Percentiles rank a stretch among this genome's conserved stretches.
These are phyloP conservation scores for Sericinus montela DNA, from an alignment of 2,888 invertebrate species.

Conservation along the genomic window DNA sequence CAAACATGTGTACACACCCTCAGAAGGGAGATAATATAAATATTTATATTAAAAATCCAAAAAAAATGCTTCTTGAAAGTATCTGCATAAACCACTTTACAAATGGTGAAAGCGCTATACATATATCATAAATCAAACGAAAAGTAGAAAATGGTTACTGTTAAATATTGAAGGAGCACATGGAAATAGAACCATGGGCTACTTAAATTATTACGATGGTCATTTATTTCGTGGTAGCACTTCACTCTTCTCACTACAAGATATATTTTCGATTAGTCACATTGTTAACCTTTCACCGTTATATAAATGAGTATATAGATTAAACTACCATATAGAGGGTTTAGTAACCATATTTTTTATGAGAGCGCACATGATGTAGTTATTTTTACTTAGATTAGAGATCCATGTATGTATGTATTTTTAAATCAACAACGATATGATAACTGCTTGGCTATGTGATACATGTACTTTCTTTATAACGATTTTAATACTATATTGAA, in stretches of 20 bases:
- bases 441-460: constrained; percentile 48
- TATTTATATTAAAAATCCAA: no score
- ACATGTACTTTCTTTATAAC: constrained; percentile 47
- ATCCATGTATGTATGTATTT: constrained; percentile 19
- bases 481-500: constrained; percentile 37
- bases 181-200: no score
- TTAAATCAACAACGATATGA: constrained; percentile 41
- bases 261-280: constrained; percentile 11
- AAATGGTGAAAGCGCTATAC: no score
- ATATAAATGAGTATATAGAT: not conserved
- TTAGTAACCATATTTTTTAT: constrained; percentile 13
- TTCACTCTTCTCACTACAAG: not conserved
- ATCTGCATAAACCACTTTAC: no score
- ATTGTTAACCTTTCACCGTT: constrained; percentile 7
- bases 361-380: constrained; percentile 30
- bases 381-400: constrained; percentile 22
- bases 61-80: no score
- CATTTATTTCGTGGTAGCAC: constrained; percentile 18
- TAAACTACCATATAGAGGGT: constrained; percentile 3
- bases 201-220: no score
- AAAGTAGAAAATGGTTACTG: no score
- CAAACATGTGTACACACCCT: no score
- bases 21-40: no score
- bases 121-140: no score
- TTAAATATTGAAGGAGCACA: no score